Conservation (phyloP, 1,140 invertebrate genomes). For the Littorina saxatilis region DNA sequence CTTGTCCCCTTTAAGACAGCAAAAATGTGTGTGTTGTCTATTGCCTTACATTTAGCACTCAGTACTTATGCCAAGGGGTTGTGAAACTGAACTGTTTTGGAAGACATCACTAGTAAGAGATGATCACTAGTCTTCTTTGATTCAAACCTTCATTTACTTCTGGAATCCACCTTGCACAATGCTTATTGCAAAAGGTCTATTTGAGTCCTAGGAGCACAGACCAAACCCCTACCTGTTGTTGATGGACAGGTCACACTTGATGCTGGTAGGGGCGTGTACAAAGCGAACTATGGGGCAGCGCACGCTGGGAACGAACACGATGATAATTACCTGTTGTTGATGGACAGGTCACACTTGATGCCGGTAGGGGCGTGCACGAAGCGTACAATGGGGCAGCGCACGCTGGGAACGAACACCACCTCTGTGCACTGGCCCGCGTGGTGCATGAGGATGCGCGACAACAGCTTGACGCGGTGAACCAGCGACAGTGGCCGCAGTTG, state of each 20-base stretch:
- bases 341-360: slow-evolving; percentile 70
- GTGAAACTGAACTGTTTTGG: too few relatives aligned
- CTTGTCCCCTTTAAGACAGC: background rate
- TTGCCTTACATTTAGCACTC: background rate
- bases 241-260: slow-evolving; percentile 71
- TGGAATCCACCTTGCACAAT: too few relatives aligned
- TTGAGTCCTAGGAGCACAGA: too few relatives aligned
- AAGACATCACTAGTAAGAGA: too few relatives aligned
- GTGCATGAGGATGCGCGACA: slow-evolving; percentile 57
- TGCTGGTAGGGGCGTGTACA: slow-evolving; percentile 55
- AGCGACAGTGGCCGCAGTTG: slow-evolving; percentile 54
- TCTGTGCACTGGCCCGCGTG: slow-evolving; percentile 54
- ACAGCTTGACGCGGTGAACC: slow-evolving; percentile 56
- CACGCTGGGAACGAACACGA: slow-evolving; percentile 53
- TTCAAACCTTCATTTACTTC: too few relatives aligned
- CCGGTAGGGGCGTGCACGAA: slow-evolving; percentile 62
- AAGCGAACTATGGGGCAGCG: slow-evolving; percentile 70
- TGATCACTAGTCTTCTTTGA: too few relatives aligned
- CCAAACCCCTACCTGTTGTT: slow-evolving; percentile 67
- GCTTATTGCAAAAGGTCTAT: too few relatives aligned
- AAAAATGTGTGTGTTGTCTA: background rate
- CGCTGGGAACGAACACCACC: slow-evolving; percentile 58
- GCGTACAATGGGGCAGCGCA: slow-evolving; percentile 67
- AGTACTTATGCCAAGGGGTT: background rate
- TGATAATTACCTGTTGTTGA: slow-evolving; percentile 69